These are phyloP conservation scores for Cataglyphis hispanica DNA, from an alignment of 1,140 invertebrate genomes.

Conservation along the genomic window DNA sequence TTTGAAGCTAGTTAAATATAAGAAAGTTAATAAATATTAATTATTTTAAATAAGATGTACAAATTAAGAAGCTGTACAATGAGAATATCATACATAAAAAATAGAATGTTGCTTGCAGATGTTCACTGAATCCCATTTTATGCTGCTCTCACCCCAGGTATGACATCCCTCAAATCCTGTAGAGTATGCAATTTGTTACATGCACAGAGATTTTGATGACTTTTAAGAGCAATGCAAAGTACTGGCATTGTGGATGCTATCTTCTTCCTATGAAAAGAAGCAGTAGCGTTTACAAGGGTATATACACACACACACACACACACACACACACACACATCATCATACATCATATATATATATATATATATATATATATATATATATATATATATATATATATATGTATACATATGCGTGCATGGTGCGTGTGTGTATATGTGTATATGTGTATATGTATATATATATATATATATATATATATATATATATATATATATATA, in stretches of 20 bases:
- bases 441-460: too few species aligned
- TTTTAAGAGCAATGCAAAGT: neutral
- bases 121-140: constrained; percentile 85
- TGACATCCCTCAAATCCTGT: constrained; percentile 75
- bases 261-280: neutral
- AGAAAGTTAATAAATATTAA: neutral
- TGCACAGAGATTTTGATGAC: constrained; percentile 11
- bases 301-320: too few species aligned
- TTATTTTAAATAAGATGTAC: neutral
- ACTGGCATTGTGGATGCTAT: neutral
- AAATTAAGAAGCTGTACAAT: neutral
- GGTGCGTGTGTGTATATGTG: too few species aligned
- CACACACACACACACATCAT: too few species aligned
- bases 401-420: too few species aligned
- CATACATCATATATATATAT: too few species aligned
- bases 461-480: too few species aligned
- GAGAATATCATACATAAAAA: constrained; percentile 64
- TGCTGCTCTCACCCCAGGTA: constrained; percentile 86
- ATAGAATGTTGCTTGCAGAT: constrained; percentile 86
- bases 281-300: neutral
- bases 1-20: too few species aligned
- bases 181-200: constrained; percentile 51
- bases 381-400: too few species aligned
- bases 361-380: too few species aligned
- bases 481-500: too few species aligned